Conservation (phyloP, 1,140 invertebrate genomes). For the Diprion similis region DNA sequence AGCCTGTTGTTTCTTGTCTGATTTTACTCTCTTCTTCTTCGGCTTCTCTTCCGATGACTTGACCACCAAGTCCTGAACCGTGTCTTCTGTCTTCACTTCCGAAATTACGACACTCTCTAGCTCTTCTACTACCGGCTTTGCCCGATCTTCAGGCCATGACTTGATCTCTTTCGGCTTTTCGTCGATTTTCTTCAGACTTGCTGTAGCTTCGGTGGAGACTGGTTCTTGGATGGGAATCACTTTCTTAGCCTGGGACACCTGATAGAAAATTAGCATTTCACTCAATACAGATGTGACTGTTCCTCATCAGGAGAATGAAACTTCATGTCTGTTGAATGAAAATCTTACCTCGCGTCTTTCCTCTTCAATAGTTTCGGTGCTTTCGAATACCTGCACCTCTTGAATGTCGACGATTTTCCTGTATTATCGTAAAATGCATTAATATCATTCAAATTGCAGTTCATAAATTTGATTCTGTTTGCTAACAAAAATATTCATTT, state of each 20-base stretch:
- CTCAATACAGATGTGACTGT: background rate
- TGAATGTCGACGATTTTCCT: constrained; percentile 61
- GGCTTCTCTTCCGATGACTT: constrained; percentile 43
- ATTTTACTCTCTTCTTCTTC: constrained; percentile 46
- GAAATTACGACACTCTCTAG: constrained; percentile 65
- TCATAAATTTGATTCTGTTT: constrained; percentile 19
- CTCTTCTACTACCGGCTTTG: constrained; percentile 61
- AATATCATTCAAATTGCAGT: constrained; percentile 8
- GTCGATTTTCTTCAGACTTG: constrained; percentile 69
- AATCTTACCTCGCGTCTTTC: constrained; percentile 57
- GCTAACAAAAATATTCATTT: constrained; percentile 17
- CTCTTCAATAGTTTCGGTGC: constrained; percentile 56
- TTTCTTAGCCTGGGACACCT: constrained; percentile 57
- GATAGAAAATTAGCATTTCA: background rate
- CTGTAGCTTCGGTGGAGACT: constrained; percentile 67
- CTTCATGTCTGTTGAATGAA: background rate
- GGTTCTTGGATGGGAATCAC: constrained; percentile 66
- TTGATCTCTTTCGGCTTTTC: constrained; percentile 57
- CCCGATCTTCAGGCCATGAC: constrained; percentile 58
- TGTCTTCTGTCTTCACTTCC: constrained; percentile 66
- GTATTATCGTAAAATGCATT: constrained; percentile 25
- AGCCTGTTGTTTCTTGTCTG: constrained; percentile 45
- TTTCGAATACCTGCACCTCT: constrained; percentile 62
- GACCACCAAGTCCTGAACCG: constrained; percentile 46
- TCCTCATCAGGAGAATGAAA: background rate